Evolutionary conservation across 2,797 vertebrate genomes (phyloP).

Genomic region (Craterocephalus amniculus): DNA sequence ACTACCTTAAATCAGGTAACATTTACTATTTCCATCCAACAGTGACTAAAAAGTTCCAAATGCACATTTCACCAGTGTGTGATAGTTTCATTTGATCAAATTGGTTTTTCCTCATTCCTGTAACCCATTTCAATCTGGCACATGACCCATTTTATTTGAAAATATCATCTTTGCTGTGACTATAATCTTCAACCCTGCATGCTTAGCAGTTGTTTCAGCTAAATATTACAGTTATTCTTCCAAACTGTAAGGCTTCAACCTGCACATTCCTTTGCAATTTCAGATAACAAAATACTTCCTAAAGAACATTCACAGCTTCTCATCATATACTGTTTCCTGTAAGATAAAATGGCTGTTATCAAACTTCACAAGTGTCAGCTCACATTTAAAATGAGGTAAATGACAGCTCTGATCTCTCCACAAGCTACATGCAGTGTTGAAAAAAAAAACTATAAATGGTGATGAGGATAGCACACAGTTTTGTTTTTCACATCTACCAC

Average conservation of each 20-base stretch:
- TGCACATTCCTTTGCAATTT: slow-evolving; percentile 30
- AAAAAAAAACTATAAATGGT: neutral
- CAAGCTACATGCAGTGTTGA: rapidly evolving
- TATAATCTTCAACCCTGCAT: slow-evolving; percentile 10
- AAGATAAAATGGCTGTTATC: neutral
- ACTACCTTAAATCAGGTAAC: neutral
- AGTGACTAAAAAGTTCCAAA: no score
- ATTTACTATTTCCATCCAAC: neutral
- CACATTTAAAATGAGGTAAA: neutral
- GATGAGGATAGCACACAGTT: neutral
- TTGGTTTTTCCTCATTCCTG: neutral
- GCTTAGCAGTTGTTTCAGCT: neutral
- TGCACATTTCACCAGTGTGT: neutral
- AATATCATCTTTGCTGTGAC: neutral
- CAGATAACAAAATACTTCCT: slow-evolving; percentile 48
- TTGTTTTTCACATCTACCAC: slow-evolving; percentile 43
- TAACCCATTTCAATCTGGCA: neutral
- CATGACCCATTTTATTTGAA: no score
- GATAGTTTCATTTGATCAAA: neutral
- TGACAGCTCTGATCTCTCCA: neutral
- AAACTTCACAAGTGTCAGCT: neutral
- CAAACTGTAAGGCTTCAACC: neutral
- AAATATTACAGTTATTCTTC: neutral
- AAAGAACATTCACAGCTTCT: slow-evolving; percentile 16
- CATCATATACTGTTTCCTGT: slow-evolving; percentile 26